Evolutionary conservation across 2,888 invertebrate species (phyloP).

Genomic region (Troides aeacus): DNA sequence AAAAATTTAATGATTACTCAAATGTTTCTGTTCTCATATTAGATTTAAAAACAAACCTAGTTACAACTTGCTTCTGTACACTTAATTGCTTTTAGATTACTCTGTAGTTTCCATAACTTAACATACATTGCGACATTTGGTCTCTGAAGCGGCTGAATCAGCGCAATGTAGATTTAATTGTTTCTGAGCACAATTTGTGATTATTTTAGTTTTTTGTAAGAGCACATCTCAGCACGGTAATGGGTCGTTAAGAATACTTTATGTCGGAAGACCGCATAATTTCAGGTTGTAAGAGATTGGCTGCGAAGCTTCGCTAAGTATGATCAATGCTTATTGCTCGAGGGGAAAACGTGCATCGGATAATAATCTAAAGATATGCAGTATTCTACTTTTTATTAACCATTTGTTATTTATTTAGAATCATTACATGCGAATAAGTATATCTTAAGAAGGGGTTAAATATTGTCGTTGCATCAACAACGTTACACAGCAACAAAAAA

Average conservation of each 20-base stretch:
- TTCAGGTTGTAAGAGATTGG: conserved; percentile 3
- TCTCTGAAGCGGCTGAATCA: conserved; percentile 1
- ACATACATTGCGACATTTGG: conserved; percentile 1
- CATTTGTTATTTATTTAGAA: no score
- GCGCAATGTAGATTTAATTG: conserved; percentile 19
- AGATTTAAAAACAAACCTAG: neutral
- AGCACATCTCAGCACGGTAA: conserved; percentile 6
- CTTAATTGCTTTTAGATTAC: conserved; percentile 13
- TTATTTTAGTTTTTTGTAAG: conserved; percentile 9
- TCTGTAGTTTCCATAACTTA: conserved; percentile 3
- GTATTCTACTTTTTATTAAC: no score
- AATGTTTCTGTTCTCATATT: no score
- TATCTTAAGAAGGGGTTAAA: no score
- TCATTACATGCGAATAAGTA: no score
- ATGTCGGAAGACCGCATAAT: conserved; percentile 9
- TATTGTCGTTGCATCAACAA: no score
- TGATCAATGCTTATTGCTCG: conserved; percentile 13
- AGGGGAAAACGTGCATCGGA: conserved; percentile 6
- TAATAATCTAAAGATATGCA: neutral
- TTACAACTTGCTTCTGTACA: neutral
- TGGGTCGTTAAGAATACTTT: conserved; percentile 15
- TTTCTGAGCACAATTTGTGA: neutral
- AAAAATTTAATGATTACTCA: no score
- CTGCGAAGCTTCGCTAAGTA: conserved; percentile 6
- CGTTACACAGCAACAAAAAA: neutral